Conservation (phyloP, 2,888 invertebrate species). For the Hirtodrosophila trivittata region DNA sequence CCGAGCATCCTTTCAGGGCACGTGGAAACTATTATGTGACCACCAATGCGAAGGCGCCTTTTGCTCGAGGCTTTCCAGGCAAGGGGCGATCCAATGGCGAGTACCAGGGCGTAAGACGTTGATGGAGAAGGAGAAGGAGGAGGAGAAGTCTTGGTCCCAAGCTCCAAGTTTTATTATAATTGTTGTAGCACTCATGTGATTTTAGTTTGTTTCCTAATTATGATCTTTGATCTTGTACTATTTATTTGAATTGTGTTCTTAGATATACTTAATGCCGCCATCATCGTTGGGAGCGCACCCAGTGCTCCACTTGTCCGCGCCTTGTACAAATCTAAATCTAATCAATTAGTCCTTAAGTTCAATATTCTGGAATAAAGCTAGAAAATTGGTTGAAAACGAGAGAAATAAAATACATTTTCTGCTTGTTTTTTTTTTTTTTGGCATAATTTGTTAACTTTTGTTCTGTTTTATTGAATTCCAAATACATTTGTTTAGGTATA, state of each 20-base stretch:
- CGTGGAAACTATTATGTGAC: conserved; percentile 94
- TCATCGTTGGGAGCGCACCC: conserved; percentile 38
- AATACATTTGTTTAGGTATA: conserved; percentile 72
- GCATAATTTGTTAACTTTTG: conserved; percentile 73
- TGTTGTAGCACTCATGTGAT: conserved; percentile 69
- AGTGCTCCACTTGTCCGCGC: conserved; percentile 40
- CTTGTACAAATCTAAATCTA: conserved; percentile 72
- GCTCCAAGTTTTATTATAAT: conserved; percentile 1
- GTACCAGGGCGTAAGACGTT: conserved; percentile 81
- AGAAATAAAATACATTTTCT: too few species aligned
- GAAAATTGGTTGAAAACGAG: conserved; percentile 12
- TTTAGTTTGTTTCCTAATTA: conserved; percentile 72
- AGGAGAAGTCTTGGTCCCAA: too few species aligned
- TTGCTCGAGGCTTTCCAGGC: conserved; percentile 92
- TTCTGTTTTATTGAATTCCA: conserved; percentile 73
- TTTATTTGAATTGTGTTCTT: conserved; percentile 62
- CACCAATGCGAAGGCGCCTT: conserved; percentile 92
- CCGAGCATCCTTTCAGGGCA: conserved; percentile 88
- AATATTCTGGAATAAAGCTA: conserved; percentile 27
- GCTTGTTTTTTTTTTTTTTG: conserved; percentile 43
- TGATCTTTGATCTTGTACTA: conserved; percentile 32
- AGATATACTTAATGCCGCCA: conserved; percentile 60
- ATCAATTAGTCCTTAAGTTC: conserved; percentile 67
- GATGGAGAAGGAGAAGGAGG: conserved; percentile 8
- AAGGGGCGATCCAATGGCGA: conserved; percentile 84